Base-by-base conservation (phyloP, 2,888 invertebrate species). In the Epirrhoe alternata region DNA sequence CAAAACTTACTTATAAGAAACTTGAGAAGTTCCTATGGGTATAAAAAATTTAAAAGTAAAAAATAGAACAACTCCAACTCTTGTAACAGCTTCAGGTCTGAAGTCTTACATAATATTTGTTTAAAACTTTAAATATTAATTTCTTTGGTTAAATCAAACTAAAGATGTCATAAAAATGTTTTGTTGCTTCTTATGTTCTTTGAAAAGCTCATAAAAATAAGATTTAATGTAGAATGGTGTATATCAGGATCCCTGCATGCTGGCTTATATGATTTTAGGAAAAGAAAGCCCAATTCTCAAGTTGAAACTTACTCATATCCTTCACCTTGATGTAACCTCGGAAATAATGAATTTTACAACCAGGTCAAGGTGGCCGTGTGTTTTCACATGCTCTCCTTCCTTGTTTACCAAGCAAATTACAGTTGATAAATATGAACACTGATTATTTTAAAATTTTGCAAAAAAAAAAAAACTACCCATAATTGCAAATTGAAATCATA, bases 331-430 rank as follows among this genome's bases (percentile, higher is more conserved):
- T 55, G 62, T 58, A 70, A 67, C 71, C 70, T 72, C 60, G 50
- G 56, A 45, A 61, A 35, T 50, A 8, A 59, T 56, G 66, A 54
- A 64, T 66, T 70, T 62, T 64, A 54, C 53, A 70, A 64, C 68
- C 61, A 14, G 72, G 72, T 72, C 72, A 74, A 68, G 72, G 72
- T 54, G 42, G 54, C 59, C 45, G 30, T 69, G 53, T 66, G 56
- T 60, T 57, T 64, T 59, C 56, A 61, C 59, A 61, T 61, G 62
- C 65, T 59, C 59, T 51, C 45, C 45, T 66, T 69, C 60, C 64
- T 66, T 61, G 30, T 64, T 57, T 59, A 50, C 58, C 57, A 42
- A 42, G 12, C 12, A 42, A 12, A 4, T 2, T 42, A 33, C 33
- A 42, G 10, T 42, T 42, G 38, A 42, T 42, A 42, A 42, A 42